Evolutionary conservation across 2,888 invertebrate species (phyloP).

Genomic region (Nomada ruficornis): DNA sequence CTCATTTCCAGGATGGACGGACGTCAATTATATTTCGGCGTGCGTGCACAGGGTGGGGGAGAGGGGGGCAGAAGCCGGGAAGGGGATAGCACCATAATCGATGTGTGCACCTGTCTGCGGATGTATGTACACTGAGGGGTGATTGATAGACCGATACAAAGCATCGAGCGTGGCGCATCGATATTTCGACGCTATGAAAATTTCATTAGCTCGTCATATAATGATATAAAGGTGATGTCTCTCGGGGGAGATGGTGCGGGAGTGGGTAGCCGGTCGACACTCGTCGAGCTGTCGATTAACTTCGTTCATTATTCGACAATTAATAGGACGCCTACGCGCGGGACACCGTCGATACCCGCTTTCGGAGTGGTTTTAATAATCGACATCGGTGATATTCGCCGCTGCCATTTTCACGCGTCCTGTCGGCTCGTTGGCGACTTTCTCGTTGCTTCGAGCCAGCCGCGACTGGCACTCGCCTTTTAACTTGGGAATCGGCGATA

Average conservation of each 20-base stretch:
- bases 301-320: constrained; percentile 81
- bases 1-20: constrained; percentile 73
- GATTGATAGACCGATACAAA: constrained; percentile 78
- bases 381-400: constrained; percentile 45
- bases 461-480: background rate
- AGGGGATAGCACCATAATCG: constrained; percentile 44
- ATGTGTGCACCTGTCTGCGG: constrained; percentile 42
- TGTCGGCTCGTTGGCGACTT: constrained; percentile 27
- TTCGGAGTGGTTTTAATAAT: constrained; percentile 77
- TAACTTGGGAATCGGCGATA: no score
- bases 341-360: constrained; percentile 72
- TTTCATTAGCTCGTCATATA: constrained; percentile 80
- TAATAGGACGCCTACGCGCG: constrained; percentile 70
- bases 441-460: constrained; percentile 22
- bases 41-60: constrained; percentile 46
- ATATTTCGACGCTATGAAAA: constrained; percentile 80
- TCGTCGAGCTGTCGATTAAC: constrained; percentile 81
- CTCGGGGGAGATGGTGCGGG: constrained; percentile 52
- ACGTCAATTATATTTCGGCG: constrained; percentile 73
- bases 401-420: background rate
- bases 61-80: constrained; percentile 36
- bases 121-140: constrained; percentile 54
- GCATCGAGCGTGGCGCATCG: constrained; percentile 73
- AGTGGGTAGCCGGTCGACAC: constrained; percentile 73
- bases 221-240: constrained; percentile 78